Conservation (phyloP, 2,888 invertebrate genomes). For the Neoitamus cyanurus region DNA sequence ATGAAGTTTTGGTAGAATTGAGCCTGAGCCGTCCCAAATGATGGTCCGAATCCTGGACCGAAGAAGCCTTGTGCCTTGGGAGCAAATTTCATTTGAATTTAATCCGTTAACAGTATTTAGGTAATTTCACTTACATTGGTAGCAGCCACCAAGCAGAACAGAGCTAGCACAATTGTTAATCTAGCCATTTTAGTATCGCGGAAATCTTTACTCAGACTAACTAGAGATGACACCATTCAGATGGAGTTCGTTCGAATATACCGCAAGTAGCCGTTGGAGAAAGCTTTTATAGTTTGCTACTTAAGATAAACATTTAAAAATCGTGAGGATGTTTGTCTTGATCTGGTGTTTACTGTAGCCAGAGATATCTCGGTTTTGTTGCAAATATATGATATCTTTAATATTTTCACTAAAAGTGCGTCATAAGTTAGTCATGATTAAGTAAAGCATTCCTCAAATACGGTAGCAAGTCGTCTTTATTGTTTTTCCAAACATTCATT, state of each 20-base stretch:
- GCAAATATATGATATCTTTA: background rate
- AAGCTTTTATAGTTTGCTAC: background rate
- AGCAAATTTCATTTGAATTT: background rate
- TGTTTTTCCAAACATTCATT: too few species aligned
- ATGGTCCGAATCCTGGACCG: background rate
- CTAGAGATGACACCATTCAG: background rate
- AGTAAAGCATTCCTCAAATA: too few species aligned
- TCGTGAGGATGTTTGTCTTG: background rate
- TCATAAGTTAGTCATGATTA: background rate
- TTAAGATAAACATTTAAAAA: background rate
- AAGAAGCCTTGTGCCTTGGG: conserved; percentile 19
- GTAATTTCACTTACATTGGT: conserved; percentile 15
- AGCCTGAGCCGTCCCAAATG: background rate
- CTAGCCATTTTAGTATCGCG: background rate
- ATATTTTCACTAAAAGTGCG: background rate
- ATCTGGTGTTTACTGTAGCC: background rate
- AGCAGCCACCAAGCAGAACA: background rate
- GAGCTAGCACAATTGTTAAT: background rate
- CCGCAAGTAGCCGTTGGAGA: background rate
- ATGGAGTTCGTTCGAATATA: conserved; percentile 21
- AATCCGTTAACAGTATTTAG: background rate
- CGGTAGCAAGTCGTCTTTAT: too few species aligned
- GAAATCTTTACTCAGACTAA: background rate
- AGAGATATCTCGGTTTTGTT: background rate
- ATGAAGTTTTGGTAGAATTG: conserved; percentile 27